A percentile compares a stretch with the other conserved stretches of the same genome.
phyloP scores from a whole-genome alignment of 2,888 invertebrate species.

The Pelosia muscerda region DNA sequence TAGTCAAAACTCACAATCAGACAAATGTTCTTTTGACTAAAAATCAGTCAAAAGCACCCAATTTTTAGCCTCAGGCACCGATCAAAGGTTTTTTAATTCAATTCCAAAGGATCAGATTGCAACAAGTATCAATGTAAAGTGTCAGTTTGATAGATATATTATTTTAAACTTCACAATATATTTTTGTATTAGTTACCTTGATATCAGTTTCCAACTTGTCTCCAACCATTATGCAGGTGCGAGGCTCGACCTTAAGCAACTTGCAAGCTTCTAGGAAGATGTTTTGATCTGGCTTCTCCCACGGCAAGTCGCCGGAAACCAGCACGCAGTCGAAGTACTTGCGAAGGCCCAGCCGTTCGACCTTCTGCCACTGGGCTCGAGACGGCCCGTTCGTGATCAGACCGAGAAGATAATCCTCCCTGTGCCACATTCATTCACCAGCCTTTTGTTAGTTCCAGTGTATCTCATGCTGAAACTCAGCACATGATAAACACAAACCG shows the following conservation, averaged over 20 bases:
- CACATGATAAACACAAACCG: slow-evolving; percentile 73
- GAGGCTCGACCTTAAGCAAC: slow-evolving; percentile 90
- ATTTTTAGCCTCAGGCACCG: too few species aligned
- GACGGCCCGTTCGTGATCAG: slow-evolving; percentile 96
- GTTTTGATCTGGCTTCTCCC: slow-evolving; percentile 94
- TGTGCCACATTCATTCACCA: slow-evolving; percentile 83
- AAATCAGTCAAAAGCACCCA: too few species aligned
- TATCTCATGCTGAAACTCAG: slow-evolving; percentile 79
- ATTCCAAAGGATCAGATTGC: too few species aligned
- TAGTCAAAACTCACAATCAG: too few species aligned
- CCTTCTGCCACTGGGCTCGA: slow-evolving; percentile 95
- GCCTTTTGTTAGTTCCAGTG: slow-evolving; percentile 75
- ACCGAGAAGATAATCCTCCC: slow-evolving; percentile 91
- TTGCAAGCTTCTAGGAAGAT: slow-evolving; percentile 94
- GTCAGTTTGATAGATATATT: too few species aligned
- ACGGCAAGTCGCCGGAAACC: slow-evolving; percentile 94
- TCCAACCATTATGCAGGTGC: slow-evolving; percentile 94
- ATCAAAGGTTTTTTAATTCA: too few species aligned
- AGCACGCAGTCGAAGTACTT: slow-evolving; percentile 92
- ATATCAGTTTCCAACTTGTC: slow-evolving; percentile 96
- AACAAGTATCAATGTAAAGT: too few species aligned
- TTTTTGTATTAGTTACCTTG: slow-evolving; percentile 74
- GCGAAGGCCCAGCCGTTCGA: slow-evolving; percentile 89
- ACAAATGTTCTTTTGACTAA: too few species aligned
- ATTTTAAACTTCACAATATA: too few species aligned